Base-by-base conservation (phyloP, 2,113 vertebrate species). In the Plecotus auritus region DNA sequence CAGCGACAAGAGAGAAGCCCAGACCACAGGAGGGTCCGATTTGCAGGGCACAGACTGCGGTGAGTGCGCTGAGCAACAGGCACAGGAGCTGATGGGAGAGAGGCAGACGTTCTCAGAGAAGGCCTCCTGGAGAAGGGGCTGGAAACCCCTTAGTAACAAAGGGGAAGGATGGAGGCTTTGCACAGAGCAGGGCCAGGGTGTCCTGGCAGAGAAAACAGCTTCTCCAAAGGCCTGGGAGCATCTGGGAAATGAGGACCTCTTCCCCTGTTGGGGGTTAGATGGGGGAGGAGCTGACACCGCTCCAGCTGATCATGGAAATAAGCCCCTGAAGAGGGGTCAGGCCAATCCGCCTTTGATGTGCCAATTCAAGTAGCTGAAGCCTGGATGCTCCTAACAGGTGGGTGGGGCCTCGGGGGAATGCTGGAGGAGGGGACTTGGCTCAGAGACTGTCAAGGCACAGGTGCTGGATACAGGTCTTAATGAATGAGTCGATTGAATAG, bases 301-400 rank as follows among this genome's bases (percentile, higher is more conserved):
- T 69, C 66, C 35, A 35, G 30, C 86, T 66, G 88, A 90, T 86
- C 81, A 14, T 3, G n/a, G 26, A 10, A 40, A 93, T 85, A 73
- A 86, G 22, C 26, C 81, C 45, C 72, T 69, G 23, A 66, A 9
- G 28, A 9, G 17, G 51, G 67, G 9, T 89, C 59, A 64, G 70
- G 32, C 66, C 94, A 78, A 66, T 67, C 64, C 1, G 59, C 47
- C 88, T 95, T 90, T 90, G 95, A 95, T 66, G 88, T 90, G 64
- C 81, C 85, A 77, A 4, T 81, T 78, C 45, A 0, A 83, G 77
- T 88, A 85, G 64, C 76, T 47, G 74, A 86, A 66, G 91, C 69
- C 84, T 78, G 61, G 88, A 54, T 80, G 45, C 51, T 37, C 61
- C 92, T 35, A 32, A 74, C 7, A 76, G 61, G 35, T 23, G 51